Conservation (phyloP, 37 sponge, comb jelly and placozoan species). For the Agelas oroides region DNA sequence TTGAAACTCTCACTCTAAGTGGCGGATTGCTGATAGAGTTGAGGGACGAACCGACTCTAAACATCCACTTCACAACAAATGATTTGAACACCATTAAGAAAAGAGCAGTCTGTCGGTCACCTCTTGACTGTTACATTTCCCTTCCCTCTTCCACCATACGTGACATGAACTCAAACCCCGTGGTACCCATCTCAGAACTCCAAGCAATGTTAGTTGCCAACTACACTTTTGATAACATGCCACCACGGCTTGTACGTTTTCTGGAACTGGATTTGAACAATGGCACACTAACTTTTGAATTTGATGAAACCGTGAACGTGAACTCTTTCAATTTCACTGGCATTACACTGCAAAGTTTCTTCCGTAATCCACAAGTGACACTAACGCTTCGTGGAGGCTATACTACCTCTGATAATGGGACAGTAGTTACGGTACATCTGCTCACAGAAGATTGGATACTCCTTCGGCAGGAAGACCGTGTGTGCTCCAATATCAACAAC, state of each 20-base stretch:
- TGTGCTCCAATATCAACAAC: slow-evolving; percentile 90
- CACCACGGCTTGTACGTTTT: slow-evolving; percentile 58
- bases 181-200: slow-evolving; percentile 31
- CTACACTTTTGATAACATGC: slow-evolving; percentile 67
- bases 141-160: slow-evolving; percentile 36
- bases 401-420: slow-evolving; percentile 71
- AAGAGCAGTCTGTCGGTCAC: slow-evolving; percentile 47
- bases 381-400: slow-evolving; percentile 69
- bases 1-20: slow-evolving; percentile 30
- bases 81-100: slow-evolving; percentile 82
- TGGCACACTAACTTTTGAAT: slow-evolving; percentile 70
- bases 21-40: slow-evolving; percentile 28
- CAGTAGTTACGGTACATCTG: slow-evolving; percentile 44
- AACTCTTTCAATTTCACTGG: slow-evolving; percentile 68
- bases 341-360: slow-evolving; percentile 84
- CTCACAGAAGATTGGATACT: slow-evolving; percentile 46
- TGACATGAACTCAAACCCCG: slow-evolving; percentile 46
- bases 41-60: slow-evolving; percentile 46
- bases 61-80: slow-evolving; percentile 52
- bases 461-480: slow-evolving; percentile 71
- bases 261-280: slow-evolving; percentile 73
- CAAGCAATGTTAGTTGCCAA: slow-evolving; percentile 52
- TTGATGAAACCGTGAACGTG: slow-evolving; percentile 80
- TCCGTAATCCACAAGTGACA: slow-evolving; percentile 62
- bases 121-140: slow-evolving; percentile 60